Evolutionary conservation across 2,888 invertebrate genomes (phyloP).

Genomic region (Athalia cordata): DNA sequence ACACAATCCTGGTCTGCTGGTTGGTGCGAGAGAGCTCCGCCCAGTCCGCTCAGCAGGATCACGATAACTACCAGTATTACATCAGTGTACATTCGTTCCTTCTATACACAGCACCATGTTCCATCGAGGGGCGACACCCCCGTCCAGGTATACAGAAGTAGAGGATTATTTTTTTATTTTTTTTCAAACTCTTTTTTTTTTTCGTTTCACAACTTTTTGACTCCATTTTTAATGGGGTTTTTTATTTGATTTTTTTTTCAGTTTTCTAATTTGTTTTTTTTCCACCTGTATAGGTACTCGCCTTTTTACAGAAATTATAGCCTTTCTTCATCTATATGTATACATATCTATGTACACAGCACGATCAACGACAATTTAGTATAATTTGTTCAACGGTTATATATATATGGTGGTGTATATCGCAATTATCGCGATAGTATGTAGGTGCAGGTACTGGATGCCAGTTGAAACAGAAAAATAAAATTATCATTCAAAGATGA

Average conservation of each 20-base stretch:
- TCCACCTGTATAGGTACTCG: too few relatives aligned
- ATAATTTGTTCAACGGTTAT: conserved; percentile 5
- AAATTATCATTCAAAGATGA: too few relatives aligned
- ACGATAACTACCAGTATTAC: conserved; percentile 67
- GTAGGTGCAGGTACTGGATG: too few relatives aligned
- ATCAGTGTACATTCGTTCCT: conserved; percentile 58
- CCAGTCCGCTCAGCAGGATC: conserved; percentile 58
- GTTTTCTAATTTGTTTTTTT: too few relatives aligned
- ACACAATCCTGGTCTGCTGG: conserved; percentile 62
- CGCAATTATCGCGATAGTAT: neutral
- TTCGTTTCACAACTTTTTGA: too few relatives aligned
- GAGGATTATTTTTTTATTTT: neutral
- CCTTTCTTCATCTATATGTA: too few relatives aligned
- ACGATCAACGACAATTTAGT: conserved; percentile 17
- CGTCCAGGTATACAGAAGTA: neutral
- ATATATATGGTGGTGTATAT: neutral
- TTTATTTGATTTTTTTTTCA: too few relatives aligned
- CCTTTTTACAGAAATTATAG: too few relatives aligned
- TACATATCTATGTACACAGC: neutral
- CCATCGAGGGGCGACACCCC: conserved; percentile 49
- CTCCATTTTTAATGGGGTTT: too few relatives aligned
- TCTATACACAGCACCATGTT: too few relatives aligned
- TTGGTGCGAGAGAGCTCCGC: conserved; percentile 68
- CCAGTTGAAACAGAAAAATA: too few relatives aligned
- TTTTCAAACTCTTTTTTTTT: neutral